A percentile compares a stretch with the other conserved stretches of the same genome.
Evolutionary conservation across 2,888 invertebrate genomes (phyloP).

Genomic region (Drosophila maculinotata): DNA sequence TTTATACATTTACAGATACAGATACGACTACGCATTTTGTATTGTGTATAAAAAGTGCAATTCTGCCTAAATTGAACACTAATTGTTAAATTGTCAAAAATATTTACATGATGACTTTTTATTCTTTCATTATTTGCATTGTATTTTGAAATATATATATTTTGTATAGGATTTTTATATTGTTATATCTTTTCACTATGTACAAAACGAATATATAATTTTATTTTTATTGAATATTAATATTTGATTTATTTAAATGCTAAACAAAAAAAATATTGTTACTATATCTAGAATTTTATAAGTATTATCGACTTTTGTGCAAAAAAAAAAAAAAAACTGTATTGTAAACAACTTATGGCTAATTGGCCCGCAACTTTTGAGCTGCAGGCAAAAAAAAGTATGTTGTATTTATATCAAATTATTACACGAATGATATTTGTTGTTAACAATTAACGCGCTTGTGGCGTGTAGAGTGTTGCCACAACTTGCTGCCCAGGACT

Average conservation of each 20-base stretch:
- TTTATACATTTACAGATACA: no score
- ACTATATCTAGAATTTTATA: slow-evolving; percentile 60
- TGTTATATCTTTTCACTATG: slow-evolving; percentile 28
- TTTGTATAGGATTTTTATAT: slow-evolving; percentile 12
- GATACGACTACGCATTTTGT: slow-evolving; percentile 51
- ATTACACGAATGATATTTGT: slow-evolving; percentile 61
- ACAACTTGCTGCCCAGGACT: no score
- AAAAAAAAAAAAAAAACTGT: slow-evolving; percentile 41
- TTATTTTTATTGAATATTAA: slow-evolving; percentile 14
- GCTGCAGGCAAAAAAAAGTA: slow-evolving; percentile 49
- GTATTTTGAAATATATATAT: slow-evolving; percentile 38
- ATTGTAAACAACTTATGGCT: slow-evolving; percentile 39
- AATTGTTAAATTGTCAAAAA: slow-evolving; percentile 20
- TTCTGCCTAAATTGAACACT: slow-evolving; percentile 62
- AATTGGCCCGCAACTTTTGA: slow-evolving; percentile 46
- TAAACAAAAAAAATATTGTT: slow-evolving; percentile 45
- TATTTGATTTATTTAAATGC: slow-evolving; percentile 24
- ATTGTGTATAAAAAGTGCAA: slow-evolving; percentile 27
- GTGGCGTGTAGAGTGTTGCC: slow-evolving; percentile 13
- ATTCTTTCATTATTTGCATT: slow-evolving; percentile 34
- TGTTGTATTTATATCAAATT: slow-evolving; percentile 21
- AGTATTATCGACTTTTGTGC: slow-evolving; percentile 59
- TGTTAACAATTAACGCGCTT: slow-evolving; percentile 23
- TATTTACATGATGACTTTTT: slow-evolving; percentile 41
- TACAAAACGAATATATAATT: slow-evolving; percentile 48